Evolutionary conservation across 2,888 invertebrate species (phyloP).

Genomic region (Hypomecis atomaria): DNA sequence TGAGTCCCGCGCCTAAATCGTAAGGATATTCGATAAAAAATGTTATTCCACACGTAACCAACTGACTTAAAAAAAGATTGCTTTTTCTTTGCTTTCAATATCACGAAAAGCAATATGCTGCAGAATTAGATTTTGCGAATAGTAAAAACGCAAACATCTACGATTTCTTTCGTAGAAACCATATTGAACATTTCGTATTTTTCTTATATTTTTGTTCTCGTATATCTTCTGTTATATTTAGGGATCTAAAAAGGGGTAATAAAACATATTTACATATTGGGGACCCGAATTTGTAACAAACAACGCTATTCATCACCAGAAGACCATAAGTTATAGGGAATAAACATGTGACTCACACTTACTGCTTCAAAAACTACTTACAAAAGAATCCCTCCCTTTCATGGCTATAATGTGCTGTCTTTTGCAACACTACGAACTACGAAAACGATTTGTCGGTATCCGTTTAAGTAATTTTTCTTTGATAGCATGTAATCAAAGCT

Average conservation of each 20-base stretch:
- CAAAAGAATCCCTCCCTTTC: conserved; percentile 4
- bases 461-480: too few species aligned
- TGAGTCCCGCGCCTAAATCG: conserved; percentile 28
- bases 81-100: conserved; percentile 36
- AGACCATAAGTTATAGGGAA: conserved; percentile 36
- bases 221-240: conserved; percentile 17
- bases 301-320: conserved; percentile 38
- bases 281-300: conserved; percentile 37
- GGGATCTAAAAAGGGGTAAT: conserved; percentile 25
- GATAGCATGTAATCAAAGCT: too few species aligned
- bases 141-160: conserved; percentile 26
- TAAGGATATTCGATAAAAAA: conserved; percentile 42
- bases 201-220: conserved; percentile 7
- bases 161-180: conserved; percentile 10
- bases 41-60: conserved; percentile 37
- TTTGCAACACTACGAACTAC: too few species aligned
- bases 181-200: conserved; percentile 8
- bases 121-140: conserved; percentile 39
- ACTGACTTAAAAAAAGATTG: conserved; percentile 37
- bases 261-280: conserved; percentile 33
- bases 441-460: too few species aligned
- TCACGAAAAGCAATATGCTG: conserved; percentile 30
- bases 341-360: conserved; percentile 34
- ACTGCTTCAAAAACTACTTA: conserved; percentile 21
- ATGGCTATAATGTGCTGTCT: neutral